Percentiles rank a stretch among this genome's conserved stretches.
Conservation (phyloP, 2,113 vertebrate species). For the Carassius carassius region DNA sequence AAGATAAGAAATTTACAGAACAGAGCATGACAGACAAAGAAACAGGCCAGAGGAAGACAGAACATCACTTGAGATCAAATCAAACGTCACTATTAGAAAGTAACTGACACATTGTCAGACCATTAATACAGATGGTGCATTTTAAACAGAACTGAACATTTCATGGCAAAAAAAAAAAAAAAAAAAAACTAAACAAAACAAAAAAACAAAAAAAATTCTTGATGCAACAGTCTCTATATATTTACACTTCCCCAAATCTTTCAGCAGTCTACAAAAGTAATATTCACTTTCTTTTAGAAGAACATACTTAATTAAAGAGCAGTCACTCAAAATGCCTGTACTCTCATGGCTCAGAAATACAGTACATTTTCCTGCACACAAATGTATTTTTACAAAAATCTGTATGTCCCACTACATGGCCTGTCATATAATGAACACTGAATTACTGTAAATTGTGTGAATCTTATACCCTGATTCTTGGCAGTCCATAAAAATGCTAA, state of each 20-base stretch:
- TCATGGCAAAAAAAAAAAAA: constrained; percentile 59
- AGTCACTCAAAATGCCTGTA: constrained; percentile 25
- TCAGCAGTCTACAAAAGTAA: constrained; percentile 98
- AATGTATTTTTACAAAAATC: constrained; percentile 53
- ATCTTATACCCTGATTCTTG: neutral
- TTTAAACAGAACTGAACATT: constrained; percentile 80
- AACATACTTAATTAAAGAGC: constrained; percentile 66
- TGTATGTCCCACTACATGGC: constrained; percentile 34
- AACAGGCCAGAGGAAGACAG: constrained; percentile 42
- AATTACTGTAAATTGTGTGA: neutral
- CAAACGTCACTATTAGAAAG: constrained; percentile 77
- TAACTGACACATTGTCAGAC: constrained; percentile 55
- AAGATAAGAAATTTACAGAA: constrained; percentile 77
- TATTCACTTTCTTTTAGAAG: constrained; percentile 87
- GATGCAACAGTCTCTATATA: constrained; percentile 75
- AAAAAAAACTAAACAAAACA: too few relatives aligned
- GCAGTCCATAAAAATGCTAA: neutral
- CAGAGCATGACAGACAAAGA: constrained; percentile 78
- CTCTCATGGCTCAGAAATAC: constrained; percentile 31
- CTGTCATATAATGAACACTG: neutral
- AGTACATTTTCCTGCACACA: constrained; percentile 37
- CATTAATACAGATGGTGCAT: constrained; percentile 74
- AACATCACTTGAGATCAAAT: constrained; percentile 44
- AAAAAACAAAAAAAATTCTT: constrained; percentile 63
- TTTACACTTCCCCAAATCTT: constrained; percentile 86